Evolutionary conservation across 2,797 vertebrate genomes (phyloP), one percentile per base, ranked within the genome.

Genomic region (Sebastes hopkinsi): DNA sequence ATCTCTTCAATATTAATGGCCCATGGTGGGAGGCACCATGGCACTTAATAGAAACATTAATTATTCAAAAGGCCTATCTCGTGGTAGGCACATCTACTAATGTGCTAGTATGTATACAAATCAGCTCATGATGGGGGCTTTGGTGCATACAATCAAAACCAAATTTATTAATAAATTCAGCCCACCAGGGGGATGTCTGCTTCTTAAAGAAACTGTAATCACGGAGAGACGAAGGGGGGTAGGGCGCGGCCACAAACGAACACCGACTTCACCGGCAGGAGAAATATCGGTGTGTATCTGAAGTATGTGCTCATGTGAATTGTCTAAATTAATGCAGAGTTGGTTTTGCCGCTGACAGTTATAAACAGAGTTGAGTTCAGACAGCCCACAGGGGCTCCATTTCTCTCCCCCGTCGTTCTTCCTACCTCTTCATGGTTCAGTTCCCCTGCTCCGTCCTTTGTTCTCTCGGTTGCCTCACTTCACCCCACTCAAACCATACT

Each of bases 11-110:
- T 96, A 95, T 95, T 95, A 95, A 96, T 94, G 87, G 77, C 60
- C 80, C 72, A 34, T 74, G 90, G 92, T 92, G 90, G 91, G 94
- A 93, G 91, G 91, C 85, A 84, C 88, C 90, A 42, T 88, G 86
- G 86, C 90, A 90, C 94, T 93, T 95, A 95, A 96, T 94, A 94
- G 94, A 94, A 94, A 89, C 88, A 94, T 96, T 94, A 91, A 96
- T 95, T 94, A 96, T 95, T 95, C 93, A 96, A 85, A 82, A 89
- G 88, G 76, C 80, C 88, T 86, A 90, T 94, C 89, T 86, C 59
- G 85, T 92, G 87, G 90, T 91, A 88, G 94, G 93, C 94, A 94
- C 89, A 88, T 90, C 88, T 84, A 87, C 94, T 95, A 96, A 95
- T 95, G 92, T 91, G 89, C 90, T 83, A 84, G 89, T 92, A 94